Conservation (phyloP, 2,797 vertebrate species). For the Spheniscus humboldti region DNA sequence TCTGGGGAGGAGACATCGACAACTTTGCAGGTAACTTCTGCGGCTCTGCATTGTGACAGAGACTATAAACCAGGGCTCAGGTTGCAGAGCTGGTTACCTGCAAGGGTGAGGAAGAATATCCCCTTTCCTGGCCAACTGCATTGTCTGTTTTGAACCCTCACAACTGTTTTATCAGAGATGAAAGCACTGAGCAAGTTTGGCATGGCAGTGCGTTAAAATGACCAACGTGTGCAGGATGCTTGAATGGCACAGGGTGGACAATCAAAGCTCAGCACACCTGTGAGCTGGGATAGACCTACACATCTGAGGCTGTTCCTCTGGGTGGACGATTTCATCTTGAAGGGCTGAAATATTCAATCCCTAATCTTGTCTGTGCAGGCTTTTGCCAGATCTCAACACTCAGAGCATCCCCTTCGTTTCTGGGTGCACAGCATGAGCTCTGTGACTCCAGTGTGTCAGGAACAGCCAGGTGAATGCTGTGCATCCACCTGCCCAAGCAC, state of each 20-base stretch:
- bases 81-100: not conserved
- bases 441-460: not conserved
- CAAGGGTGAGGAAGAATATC: not conserved
- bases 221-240: not conserved
- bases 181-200: not conserved
- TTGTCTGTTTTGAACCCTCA: not conserved
- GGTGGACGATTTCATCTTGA: not conserved
- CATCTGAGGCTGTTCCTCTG: not conserved
- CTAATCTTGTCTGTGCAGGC: not conserved
- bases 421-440: not conserved
- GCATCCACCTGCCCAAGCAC: not conserved
- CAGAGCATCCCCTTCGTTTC: not conserved
- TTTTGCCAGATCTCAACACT: not conserved
- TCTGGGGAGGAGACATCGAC: not conserved
- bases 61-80: not conserved
- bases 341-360: not conserved
- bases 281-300: not conserved
- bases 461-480: not conserved
- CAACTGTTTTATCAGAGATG: not conserved
- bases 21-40: not conserved
- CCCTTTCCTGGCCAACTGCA: not conserved
- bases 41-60: rapidly evolving
- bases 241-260: not conserved
- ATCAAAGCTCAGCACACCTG: not conserved
- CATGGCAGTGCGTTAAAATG: not conserved